Conservation (phyloP, 2,113 vertebrate species). For the Hucho hucho region DNA sequence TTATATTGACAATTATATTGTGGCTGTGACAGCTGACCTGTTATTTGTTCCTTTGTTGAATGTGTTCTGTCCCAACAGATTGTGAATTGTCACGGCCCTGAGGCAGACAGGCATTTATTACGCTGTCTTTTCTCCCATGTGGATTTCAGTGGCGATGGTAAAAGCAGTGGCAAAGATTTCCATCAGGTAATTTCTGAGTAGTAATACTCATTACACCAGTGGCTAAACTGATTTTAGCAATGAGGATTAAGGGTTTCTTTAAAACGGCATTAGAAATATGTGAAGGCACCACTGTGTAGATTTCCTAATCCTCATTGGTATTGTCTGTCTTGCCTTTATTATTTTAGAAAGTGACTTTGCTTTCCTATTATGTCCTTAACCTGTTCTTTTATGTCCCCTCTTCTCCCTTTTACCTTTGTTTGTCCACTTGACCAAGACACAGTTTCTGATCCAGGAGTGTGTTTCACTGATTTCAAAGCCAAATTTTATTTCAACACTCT, state of each 20-base stretch:
- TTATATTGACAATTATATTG: neutral
- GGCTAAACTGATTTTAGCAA: neutral
- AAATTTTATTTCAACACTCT: constrained; percentile 98
- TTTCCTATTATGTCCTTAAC: constrained; percentile 6
- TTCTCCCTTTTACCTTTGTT: constrained; percentile 15
- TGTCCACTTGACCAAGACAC: constrained; percentile 81
- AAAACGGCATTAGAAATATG: no score
- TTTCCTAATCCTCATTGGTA: no score
- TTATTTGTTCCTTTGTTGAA: neutral
- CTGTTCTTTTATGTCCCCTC: neutral
- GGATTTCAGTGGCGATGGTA: constrained; percentile 99
- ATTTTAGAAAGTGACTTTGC: neutral
- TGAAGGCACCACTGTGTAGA: no score
- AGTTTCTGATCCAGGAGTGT: constrained; percentile 99
- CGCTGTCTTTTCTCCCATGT: constrained; percentile 99
- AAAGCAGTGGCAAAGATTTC: constrained; percentile 99
- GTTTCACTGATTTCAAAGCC: constrained; percentile 97
- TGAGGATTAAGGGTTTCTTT: neutral
- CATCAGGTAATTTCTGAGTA: constrained; percentile 87
- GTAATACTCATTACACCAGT: neutral
- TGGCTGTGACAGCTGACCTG: neutral
- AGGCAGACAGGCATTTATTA: constrained; percentile 99
- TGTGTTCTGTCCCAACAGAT: constrained; percentile 75
- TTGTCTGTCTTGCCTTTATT: neutral
- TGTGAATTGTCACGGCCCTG: constrained; percentile 99